Base-by-base conservation (phyloP, 2,113 vertebrate genomes). In the Pogona vitticeps region DNA sequence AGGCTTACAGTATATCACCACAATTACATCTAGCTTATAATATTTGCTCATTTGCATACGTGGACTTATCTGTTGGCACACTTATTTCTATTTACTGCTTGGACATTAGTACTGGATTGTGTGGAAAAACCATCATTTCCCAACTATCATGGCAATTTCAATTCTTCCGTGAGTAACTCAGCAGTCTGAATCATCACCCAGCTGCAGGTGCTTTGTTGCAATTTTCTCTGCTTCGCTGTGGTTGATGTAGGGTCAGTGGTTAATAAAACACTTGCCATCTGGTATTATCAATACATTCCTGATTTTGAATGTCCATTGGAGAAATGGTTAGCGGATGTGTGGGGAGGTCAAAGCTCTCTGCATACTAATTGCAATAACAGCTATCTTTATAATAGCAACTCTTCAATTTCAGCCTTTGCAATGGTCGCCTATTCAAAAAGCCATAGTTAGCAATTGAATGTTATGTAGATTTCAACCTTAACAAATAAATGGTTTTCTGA, bases 81-180 rank as follows among this genome's bases (percentile, higher is more conserved):
- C 89, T 91, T 71, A 88, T 92, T 94, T 93, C 93, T 94, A 92
- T 94, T 95, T 95, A 90, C 92, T 92, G 89, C 90, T 77, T 67
- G 94, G 92, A 93, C 93, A 91, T 94, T 87, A 94, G 89, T 80
- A 31, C 86, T 78, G 78, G 87, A 85, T 94, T 86, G 88, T 92
- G 40, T 92, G 82, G n/a, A 88, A 88, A 90, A 92, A 93, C 26
- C 40, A 83, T 91, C 86, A 90, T 91, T 94, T 95, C 90, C 88
- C 82, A 91, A 20, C 91, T 91, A 88, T 31, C 65, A 0, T 56
- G 87, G 80, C 56, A 59, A 79, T 84, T 91, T 88, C 81, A 46
- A 18, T 89, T 91, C 88, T 93, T 92, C 83, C 89, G 86, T 89
- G 89, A 88, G 77, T 90, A 91, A 93, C 91, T 94, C 82, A 56